These are phyloP conservation scores for Globicephala melas DNA, from an alignment of 2,113 vertebrate genomes.

Conservation along the genomic window DNA sequence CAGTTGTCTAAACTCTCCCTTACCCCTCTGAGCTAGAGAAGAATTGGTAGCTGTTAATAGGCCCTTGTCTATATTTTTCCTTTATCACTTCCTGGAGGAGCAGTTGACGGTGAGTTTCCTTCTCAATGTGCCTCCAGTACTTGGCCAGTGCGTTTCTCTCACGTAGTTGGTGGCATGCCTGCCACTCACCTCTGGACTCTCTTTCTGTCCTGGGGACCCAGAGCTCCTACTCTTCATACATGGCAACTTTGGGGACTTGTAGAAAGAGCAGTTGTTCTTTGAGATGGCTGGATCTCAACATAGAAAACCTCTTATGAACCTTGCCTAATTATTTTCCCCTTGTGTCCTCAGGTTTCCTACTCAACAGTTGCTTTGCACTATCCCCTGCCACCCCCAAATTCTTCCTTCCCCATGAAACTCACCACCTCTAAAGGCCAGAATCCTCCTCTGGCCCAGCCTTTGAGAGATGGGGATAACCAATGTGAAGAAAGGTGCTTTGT, in stretches of 20 bases:
- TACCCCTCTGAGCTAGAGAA: neutral
- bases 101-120: neutral
- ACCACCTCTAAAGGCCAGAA: neutral
- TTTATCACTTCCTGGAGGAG: neutral
- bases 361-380: neutral
- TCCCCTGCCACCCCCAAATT: neutral
- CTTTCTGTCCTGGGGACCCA: neutral
- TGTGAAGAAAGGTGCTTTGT: neutral
- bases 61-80: neutral
- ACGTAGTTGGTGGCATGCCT: neutral
- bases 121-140: neutral
- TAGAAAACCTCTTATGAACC: neutral
- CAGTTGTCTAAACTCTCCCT: neutral
- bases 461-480: neutral
- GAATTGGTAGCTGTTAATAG: neutral
- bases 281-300: neutral
- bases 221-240: neutral
- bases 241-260: neutral
- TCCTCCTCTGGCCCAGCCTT: neutral
- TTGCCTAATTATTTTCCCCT: neutral
- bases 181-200: neutral
- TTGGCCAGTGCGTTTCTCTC: neutral
- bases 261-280: slow-evolving; percentile 16
- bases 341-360: neutral
- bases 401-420: neutral